Conservation (phyloP, 2,888 invertebrate species). For the Buathra laborator region DNA sequence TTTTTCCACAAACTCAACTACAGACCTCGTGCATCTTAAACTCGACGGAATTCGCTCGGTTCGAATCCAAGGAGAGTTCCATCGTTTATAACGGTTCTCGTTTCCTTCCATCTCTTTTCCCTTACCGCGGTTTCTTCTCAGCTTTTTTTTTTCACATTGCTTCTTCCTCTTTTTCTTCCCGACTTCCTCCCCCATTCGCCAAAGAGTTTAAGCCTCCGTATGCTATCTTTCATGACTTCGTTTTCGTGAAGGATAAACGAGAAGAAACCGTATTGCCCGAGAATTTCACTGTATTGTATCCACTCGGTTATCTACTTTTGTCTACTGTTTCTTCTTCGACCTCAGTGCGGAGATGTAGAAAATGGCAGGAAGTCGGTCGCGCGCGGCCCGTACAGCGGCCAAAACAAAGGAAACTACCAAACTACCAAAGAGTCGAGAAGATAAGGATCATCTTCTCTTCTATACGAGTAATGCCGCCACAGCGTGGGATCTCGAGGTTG, state of each 20-base stretch:
- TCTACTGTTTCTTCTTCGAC: constrained; percentile 63
- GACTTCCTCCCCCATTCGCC: constrained; percentile 22
- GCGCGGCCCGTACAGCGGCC: constrained; percentile 71
- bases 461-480: constrained; percentile 63
- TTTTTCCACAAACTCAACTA: neutral
- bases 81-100: constrained; percentile 53
- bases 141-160: constrained; percentile 33
- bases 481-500: constrained; percentile 80
- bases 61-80: constrained; percentile 15
- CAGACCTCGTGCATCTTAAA: neutral
- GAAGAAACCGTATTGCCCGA: constrained; percentile 20
- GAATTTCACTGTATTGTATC: constrained; percentile 17
- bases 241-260: constrained; percentile 22
- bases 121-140: constrained; percentile 6
- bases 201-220: neutral
- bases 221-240: constrained; percentile 1
- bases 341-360: constrained; percentile 76
- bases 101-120: constrained; percentile 45
- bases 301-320: constrained; percentile 22
- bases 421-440: constrained; percentile 77
- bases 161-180: constrained; percentile 19
- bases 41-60: constrained; percentile 30
- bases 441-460: constrained; percentile 76
- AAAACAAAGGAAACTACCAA: constrained; percentile 83
- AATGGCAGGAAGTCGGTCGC: constrained; percentile 82